Conservation (phyloP, 2,888 invertebrate genomes). For the Cylloceria caligata region DNA sequence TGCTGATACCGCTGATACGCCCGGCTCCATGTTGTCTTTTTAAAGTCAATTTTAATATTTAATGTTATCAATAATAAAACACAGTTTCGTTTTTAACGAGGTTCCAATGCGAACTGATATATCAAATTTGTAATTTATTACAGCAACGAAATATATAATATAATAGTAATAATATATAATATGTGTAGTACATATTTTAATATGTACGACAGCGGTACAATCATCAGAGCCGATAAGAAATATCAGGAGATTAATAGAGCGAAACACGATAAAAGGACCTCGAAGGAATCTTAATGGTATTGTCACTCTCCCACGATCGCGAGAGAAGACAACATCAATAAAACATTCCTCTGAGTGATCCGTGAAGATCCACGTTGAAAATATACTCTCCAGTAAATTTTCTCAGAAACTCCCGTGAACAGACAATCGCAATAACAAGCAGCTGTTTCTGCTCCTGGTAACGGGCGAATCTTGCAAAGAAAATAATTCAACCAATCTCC, state of each 20-base stretch:
- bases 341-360: slow-evolving; percentile 34
- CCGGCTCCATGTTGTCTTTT: too few species aligned
- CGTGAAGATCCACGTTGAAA: slow-evolving; percentile 18
- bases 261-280: slow-evolving; percentile 7
- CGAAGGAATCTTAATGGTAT: slow-evolving; percentile 24
- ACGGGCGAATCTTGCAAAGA: slow-evolving; percentile 17
- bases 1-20: not conserved
- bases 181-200: too few species aligned
- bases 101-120: not conserved
- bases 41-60: too few species aligned
- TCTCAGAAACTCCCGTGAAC: slow-evolving; percentile 1
- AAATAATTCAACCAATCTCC: slow-evolving; percentile 16
- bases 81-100: not conserved
- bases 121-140: not conserved
- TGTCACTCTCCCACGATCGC: slow-evolving; percentile 58
- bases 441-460: slow-evolving; percentile 1
- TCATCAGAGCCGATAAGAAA: slow-evolving; percentile 20
- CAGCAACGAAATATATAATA: not conserved
- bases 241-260: slow-evolving; percentile 50
- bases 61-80: not conserved
- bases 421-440: not conserved
- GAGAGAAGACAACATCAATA: slow-evolving; percentile 23
- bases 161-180: too few species aligned
- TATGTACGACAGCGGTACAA: not conserved
- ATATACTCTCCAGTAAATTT: slow-evolving; percentile 12